phyloP scores from a whole-genome alignment of 2,113 vertebrate genomes.

The Alligator sinensis region DNA sequence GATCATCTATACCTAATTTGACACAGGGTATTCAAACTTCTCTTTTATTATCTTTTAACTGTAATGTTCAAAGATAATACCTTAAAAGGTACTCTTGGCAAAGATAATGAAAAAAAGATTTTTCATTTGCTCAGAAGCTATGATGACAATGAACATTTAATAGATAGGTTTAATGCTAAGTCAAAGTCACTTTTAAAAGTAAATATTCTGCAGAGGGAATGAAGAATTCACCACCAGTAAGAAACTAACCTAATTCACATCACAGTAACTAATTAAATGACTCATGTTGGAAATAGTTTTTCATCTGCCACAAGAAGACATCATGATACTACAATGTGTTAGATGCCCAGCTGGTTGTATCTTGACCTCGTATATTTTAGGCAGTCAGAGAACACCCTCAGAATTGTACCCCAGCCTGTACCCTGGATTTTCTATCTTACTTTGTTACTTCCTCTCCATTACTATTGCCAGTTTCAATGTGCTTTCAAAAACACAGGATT shows the following conservation, averaged over 20 bases:
- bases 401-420: background rate
- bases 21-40: background rate
- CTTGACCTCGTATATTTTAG: background rate
- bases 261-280: background rate
- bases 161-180: background rate
- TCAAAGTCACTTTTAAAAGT: constrained; percentile 5
- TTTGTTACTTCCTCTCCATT: background rate
- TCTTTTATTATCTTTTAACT: background rate
- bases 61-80: background rate
- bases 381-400: background rate
- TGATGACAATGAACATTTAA: background rate
- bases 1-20: background rate
- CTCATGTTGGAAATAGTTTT: fast-evolving
- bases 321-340: background rate
- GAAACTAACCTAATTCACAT: background rate
- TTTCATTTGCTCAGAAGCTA: background rate
- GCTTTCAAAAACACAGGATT: background rate
- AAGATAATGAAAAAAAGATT: background rate
- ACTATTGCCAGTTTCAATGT: background rate
- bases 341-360: background rate
- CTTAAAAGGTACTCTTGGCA: constrained; percentile 11
- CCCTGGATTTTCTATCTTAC: background rate
- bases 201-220: background rate
- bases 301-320: background rate
- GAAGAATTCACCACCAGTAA: background rate